Evolutionary conservation across 2,113 vertebrate species (phyloP), one percentile per base, ranked within the genome.

Genomic region (Serinus canaria): DNA sequence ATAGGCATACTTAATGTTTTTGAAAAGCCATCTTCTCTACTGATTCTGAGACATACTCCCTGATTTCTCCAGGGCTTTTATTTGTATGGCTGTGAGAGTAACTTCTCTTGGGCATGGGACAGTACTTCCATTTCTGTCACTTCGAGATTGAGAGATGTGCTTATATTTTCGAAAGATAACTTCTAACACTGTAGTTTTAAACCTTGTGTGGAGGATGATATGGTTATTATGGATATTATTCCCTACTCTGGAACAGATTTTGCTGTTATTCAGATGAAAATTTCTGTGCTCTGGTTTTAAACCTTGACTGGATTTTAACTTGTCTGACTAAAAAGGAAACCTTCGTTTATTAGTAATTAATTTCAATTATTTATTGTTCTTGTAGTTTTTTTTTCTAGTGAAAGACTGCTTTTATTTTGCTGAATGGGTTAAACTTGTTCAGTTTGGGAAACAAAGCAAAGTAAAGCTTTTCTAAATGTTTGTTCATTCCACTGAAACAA

Each of bases 401-500:
- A 37, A 80, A 70, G 37, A 19, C 14, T 39, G 37, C 52, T 30
- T 75, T 11, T 83, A 7, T 74, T 3, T 67, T 91, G 31, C 12
- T 70, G 30, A 58, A 67, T 53, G 18, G 59, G 33, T 91, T 96
- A 89, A 86, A 77, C 68, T 8, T 81, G 28, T 92, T 89, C 23
- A 53, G 0, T 75, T 82, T 68, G 31, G 49, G 67, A 83, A 94
- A 53, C 25, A 85, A 93, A 90, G 22, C 43, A 78, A 59, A 79
- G 13, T 18, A 56, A 64, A 89, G 27, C 74, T 83, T 91, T 91
- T 7, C 39, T 69, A 87, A 95, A 90, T 79, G 25, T 92, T 76
- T 92, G 49, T 79, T 95, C 70, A 82, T 87, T 87, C 80, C 58
- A 53, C 44, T 85, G 85, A 93, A 96, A 79, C 53, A 85, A 89